These are phyloP conservation scores for Dendrocincla tyrannina DNA, from an alignment of 2,797 vertebrate genomes.

Conservation along the genomic window DNA sequence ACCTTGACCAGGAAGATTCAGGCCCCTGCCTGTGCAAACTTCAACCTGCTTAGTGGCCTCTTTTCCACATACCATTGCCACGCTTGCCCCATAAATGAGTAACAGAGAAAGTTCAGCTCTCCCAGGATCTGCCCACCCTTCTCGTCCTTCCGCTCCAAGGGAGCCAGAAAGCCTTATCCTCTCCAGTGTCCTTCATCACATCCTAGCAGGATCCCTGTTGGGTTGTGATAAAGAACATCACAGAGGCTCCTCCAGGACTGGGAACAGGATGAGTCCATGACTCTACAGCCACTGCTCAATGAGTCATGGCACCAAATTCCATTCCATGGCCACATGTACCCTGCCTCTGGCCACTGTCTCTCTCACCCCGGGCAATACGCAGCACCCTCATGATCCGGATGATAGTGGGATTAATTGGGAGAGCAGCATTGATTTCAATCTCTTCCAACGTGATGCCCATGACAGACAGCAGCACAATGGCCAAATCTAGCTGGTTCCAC, in stretches of 20 bases:
- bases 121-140: not conserved
- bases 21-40: not conserved
- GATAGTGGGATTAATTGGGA: constrained; percentile 98
- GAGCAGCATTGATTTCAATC: constrained; percentile 93
- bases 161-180: not conserved
- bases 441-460: constrained; percentile 97
- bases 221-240: not conserved
- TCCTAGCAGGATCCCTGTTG: not conserved
- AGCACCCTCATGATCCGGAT: constrained; percentile 97
- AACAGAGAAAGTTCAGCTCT: not conserved
- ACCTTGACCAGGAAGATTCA: not conserved
- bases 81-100: not conserved
- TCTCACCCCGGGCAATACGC: constrained; percentile 90
- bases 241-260: not conserved
- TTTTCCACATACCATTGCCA: not conserved
- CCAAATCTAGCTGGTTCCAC: constrained; percentile 97
- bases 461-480: constrained; percentile 93
- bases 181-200: not conserved
- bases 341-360: not conserved
- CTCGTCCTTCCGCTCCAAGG: not conserved
- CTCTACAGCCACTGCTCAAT: not conserved
- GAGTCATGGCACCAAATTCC: not conserved
- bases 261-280: accelerated
- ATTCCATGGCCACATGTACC: not conserved
- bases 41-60: not conserved